phyloP scores from a whole-genome alignment of 1,140 invertebrate genomes.

The Mizuhopecten yessoensis region DNA sequence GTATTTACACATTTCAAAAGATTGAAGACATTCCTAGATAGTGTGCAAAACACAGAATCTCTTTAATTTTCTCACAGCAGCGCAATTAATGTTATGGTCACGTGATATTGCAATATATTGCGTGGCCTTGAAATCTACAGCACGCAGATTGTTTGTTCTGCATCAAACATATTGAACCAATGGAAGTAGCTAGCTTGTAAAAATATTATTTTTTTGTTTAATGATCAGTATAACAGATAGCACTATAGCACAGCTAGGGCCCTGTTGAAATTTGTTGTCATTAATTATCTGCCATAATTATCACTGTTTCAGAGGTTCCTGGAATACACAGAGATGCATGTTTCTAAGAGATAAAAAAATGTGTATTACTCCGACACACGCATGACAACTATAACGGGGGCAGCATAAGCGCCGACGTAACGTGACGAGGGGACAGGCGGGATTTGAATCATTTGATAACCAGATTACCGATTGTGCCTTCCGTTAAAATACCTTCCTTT shows the following conservation, averaged over 20 bases:
- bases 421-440: too few relatives aligned
- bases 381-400: too few relatives aligned
- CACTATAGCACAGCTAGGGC: too few relatives aligned
- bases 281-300: neutral
- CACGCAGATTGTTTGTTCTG: neutral
- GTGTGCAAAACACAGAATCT: neutral
- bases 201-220: neutral
- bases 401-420: too few relatives aligned
- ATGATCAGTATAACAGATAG: too few relatives aligned
- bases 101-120: too few relatives aligned
- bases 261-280: neutral
- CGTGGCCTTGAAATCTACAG: neutral
- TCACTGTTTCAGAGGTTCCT: neutral
- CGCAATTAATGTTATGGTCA: neutral
- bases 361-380: too few relatives aligned
- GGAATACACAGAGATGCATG: too few relatives aligned
- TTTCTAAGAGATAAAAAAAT: too few relatives aligned
- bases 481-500: too few relatives aligned
- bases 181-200: neutral
- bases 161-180: neutral
- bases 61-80: neutral
- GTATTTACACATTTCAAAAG: neutral
- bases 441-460: too few relatives aligned
- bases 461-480: too few relatives aligned
- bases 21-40: neutral